Percentiles rank a stretch among this genome's conserved stretches.
Evolutionary conservation across 2,888 invertebrate species (phyloP).

Genomic region (Ischnura elegans): DNA sequence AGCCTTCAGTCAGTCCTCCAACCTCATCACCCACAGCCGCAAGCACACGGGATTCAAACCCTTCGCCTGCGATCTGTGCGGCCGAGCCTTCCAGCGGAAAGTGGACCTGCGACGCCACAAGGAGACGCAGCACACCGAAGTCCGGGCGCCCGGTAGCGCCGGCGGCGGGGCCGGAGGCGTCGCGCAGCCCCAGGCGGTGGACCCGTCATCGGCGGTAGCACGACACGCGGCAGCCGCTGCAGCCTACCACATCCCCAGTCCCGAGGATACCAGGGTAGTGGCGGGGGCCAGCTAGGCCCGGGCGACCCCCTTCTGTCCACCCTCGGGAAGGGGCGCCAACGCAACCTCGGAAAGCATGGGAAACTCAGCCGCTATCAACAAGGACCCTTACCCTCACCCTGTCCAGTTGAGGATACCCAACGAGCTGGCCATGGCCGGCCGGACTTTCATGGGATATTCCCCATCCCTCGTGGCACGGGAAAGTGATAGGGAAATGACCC

Average conservation of each 20-base stretch:
- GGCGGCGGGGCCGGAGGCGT: neutral
- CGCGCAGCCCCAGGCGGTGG: neutral
- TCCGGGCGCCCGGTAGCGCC: neutral
- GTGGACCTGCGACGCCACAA: constrained; percentile 96
- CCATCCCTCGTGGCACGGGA: neutral
- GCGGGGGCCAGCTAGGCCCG: neutral
- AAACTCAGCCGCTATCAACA: neutral
- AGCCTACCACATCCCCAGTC: neutral
- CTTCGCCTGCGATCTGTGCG: constrained; percentile 97
- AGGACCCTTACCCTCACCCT: neutral
- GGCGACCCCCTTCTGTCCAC: neutral
- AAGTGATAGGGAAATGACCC: neutral
- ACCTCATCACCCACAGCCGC: constrained; percentile 97
- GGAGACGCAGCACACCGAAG: constrained; percentile 93
- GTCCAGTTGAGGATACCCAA: neutral
- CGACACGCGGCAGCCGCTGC: neutral
- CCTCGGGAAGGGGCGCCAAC: neutral
- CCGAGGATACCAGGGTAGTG: neutral
- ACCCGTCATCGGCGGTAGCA: neutral
- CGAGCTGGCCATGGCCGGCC: neutral
- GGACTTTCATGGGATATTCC: neutral
- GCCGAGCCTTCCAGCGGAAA: constrained; percentile 94
- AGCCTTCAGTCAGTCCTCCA: constrained; percentile 98
- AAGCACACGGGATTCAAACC: constrained; percentile 99
- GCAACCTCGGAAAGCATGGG: neutral